Conservation (phyloP, 2,113 vertebrate genomes). For the Canis aureus region DNA sequence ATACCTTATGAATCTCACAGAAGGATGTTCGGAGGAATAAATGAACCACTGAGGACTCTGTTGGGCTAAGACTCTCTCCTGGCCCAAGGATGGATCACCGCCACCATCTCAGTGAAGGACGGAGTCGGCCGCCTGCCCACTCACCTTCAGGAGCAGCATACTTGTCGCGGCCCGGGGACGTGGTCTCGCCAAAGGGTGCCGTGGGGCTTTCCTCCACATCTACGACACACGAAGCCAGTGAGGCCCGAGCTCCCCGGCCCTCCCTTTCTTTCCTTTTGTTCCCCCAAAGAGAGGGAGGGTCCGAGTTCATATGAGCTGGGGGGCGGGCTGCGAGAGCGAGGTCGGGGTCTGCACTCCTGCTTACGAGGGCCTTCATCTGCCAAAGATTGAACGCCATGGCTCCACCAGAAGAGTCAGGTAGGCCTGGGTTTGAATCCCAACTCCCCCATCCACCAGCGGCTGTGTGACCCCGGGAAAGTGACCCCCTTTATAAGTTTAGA, state of each 20-base stretch:
- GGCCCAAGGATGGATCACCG: accelerated
- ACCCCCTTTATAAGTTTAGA: background rate
- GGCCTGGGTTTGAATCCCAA: background rate
- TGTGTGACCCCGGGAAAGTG: background rate
- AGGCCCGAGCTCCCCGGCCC: background rate
- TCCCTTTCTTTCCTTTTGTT: accelerated
- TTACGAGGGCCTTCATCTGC: background rate
- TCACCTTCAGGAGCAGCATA: slow-evolving; percentile 8
- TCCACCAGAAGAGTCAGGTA: background rate
- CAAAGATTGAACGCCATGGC: background rate
- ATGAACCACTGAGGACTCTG: background rate
- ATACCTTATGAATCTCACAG: background rate
- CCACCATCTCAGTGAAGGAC: background rate
- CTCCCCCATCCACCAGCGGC: background rate
- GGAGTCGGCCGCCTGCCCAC: accelerated
- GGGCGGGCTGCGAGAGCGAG: background rate
- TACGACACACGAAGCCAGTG: slow-evolving; percentile 67
- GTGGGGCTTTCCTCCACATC: slow-evolving; percentile 86
- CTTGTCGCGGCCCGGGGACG: slow-evolving; percentile 85
- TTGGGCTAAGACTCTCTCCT: background rate
- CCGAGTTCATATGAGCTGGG: background rate
- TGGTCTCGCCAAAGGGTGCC: slow-evolving; percentile 85
- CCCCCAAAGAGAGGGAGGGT: background rate
- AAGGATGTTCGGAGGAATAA: background rate
- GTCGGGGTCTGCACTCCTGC: too few species aligned